A percentile compares a stretch with the other conserved stretches of the same genome.
These are phyloP conservation scores for Steatocranus sp. DNA, from an alignment of 2,797 vertebrate genomes.

Conservation along the genomic window DNA sequence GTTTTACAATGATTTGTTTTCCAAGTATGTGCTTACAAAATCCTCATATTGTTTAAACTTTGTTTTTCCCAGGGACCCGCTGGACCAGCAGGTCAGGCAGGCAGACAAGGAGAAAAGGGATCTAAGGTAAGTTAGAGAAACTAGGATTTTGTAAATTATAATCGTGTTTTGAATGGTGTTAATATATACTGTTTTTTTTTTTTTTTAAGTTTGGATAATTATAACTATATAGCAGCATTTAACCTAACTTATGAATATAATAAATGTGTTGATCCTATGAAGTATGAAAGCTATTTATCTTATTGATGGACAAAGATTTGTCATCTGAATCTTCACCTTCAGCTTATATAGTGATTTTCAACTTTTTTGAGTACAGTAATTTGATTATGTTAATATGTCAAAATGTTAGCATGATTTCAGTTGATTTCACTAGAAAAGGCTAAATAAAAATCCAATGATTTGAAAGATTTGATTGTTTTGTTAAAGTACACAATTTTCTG, in stretches of 20 bases:
- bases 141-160: neutral
- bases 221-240: neutral
- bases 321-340: neutral
- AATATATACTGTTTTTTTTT: neutral
- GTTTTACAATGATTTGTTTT: neutral
- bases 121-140: slow-evolving; percentile 81
- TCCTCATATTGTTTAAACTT: neutral
- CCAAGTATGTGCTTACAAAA: neutral
- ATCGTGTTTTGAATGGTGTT: neutral
- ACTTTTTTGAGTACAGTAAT: neutral
- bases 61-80: slow-evolving; percentile 79
- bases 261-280: neutral
- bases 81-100: slow-evolving; percentile 83
- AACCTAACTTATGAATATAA: neutral
- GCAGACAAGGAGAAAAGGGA: slow-evolving; percentile 95
- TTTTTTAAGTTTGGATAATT: neutral
- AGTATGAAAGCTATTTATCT: neutral
- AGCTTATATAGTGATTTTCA: neutral
- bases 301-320: neutral
- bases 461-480: slow-evolving; percentile 9
- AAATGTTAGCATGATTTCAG: neutral
- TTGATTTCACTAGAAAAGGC: neutral
- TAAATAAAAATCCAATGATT: neutral
- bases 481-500: slow-evolving; percentile 23
- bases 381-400: neutral